Evolutionary conservation across 2,888 invertebrate genomes (phyloP).

Genomic region (Andrena dorsata): DNA sequence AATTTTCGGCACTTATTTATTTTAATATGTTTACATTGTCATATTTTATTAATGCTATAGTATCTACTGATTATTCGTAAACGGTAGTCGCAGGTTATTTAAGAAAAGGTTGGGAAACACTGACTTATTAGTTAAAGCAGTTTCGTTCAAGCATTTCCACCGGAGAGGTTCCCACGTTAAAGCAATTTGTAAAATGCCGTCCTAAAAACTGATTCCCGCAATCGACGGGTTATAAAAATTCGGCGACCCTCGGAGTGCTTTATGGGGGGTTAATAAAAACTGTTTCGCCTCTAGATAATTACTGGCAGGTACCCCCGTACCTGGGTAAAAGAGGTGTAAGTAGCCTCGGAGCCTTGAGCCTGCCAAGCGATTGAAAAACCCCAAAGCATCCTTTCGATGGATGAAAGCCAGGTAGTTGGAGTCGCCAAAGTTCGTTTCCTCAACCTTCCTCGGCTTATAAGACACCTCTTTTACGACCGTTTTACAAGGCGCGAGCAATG

Average conservation of each 20-base stretch:
- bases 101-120: neutral
- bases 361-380: constrained; percentile 19
- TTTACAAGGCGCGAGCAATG: constrained; percentile 3
- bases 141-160: neutral
- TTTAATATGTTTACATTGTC: too few relatives aligned
- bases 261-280: constrained; percentile 36
- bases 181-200: neutral
- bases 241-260: constrained; percentile 5
- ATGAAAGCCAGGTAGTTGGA: constrained; percentile 34
- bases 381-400: constrained; percentile 28
- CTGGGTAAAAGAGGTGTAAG: constrained; percentile 13
- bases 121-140: neutral
- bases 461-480: neutral
- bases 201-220: neutral
- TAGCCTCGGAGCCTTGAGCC: constrained; percentile 3
- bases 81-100: too few relatives aligned
- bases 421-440: constrained; percentile 9
- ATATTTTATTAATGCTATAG: too few relatives aligned
- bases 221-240: constrained; percentile 10
- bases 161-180: neutral
- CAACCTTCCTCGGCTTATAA: neutral
- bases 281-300: constrained; percentile 16
- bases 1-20: too few relatives aligned
- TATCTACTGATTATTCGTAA: too few relatives aligned
- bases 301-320: constrained; percentile 46